These are phyloP conservation scores for Isotomurus palustris DNA, from an alignment of 2,888 invertebrate species.

Conservation along the genomic window DNA sequence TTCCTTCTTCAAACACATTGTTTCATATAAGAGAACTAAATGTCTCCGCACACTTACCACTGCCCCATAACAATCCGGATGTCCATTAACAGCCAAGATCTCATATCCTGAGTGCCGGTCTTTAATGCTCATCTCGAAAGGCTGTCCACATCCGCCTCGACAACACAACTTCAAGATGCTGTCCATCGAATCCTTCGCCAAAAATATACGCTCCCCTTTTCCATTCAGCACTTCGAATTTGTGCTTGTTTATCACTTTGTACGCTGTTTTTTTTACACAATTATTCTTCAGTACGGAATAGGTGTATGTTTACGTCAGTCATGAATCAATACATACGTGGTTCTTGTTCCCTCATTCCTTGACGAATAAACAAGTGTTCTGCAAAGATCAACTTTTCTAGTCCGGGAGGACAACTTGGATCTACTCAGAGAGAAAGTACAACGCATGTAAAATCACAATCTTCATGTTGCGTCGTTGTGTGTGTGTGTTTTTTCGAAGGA, in stretches of 20 bases:
- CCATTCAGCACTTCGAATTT: constrained; percentile 35
- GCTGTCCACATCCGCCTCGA: constrained; percentile 35
- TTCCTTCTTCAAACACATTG: too few relatives aligned
- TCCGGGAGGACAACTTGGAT: constrained; percentile 38
- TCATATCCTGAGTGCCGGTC: constrained; percentile 28
- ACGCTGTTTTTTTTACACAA: constrained; percentile 6
- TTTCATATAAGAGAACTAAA: too few relatives aligned
- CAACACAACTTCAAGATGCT: constrained; percentile 36
- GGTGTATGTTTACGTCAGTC: background rate
- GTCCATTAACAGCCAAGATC: constrained; percentile 29
- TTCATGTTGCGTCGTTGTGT: background rate
- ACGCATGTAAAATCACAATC: background rate
- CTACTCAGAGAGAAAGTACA: constrained; percentile 5
- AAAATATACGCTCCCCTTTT: constrained; percentile 27
- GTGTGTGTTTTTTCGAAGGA: background rate
- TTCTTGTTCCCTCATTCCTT: constrained; percentile 25
- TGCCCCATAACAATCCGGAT: constrained; percentile 35
- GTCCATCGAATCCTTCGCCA: constrained; percentile 32
- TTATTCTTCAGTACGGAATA: background rate
- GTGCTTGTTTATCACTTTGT: constrained; percentile 17
- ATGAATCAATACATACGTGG: constrained; percentile 17
- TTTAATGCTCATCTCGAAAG: constrained; percentile 35
- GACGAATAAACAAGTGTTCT: constrained; percentile 32
- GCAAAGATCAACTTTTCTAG: constrained; percentile 30
- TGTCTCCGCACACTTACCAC: constrained; percentile 19